Evolutionary conservation across 2,113 vertebrate species (phyloP), one percentile per base, ranked within the genome.

Genomic region (Clarias batrachus): DNA sequence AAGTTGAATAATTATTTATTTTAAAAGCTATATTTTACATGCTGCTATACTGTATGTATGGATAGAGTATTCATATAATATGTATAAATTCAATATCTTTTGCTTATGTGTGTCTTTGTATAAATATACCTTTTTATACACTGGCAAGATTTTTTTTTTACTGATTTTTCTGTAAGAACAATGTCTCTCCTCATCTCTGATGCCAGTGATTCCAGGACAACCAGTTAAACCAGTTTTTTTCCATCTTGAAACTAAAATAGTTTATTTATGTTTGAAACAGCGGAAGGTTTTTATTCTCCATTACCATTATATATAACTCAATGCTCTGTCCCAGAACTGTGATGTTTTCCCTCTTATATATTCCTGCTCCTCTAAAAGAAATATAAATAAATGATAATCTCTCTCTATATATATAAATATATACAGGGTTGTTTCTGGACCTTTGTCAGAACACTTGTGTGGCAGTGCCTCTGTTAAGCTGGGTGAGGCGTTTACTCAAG

Each of bases 21-120:
- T 73, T 7, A 52, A 81, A 86, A 73, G 63, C 54, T 86, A 81
- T 86, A 81, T 81, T 81, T 86, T 86, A 86, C 76, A 80, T 80
- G 63, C 76, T 57, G 41, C 76, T 86, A 77, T 63, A 85, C 52
- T 27, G 62, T 77, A 85, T 63, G 54, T 76, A 77, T 48, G 57
- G 54, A 85, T 65, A 63, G n/a, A 54, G 48, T 86, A 70, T 70
- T 65, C 76, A 79, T 56, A 54, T 65, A 62, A 17, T 74, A 76
- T 74, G 21, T 76, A 85, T 62, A 48, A 85, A 60, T 48, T 54
- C 33, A 65, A 85, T 85, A 76, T 77, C 57, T 77, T 59, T 85
- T 77, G 48, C 65, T 70, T 70, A 83, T 54, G 71, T 70, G 17
- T 77, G 33, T 85, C 73, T 85, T 77, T 86, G 52, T 86, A 86